Conservation (phyloP, 1,140 invertebrate species). For the Papilio glaucus region DNA sequence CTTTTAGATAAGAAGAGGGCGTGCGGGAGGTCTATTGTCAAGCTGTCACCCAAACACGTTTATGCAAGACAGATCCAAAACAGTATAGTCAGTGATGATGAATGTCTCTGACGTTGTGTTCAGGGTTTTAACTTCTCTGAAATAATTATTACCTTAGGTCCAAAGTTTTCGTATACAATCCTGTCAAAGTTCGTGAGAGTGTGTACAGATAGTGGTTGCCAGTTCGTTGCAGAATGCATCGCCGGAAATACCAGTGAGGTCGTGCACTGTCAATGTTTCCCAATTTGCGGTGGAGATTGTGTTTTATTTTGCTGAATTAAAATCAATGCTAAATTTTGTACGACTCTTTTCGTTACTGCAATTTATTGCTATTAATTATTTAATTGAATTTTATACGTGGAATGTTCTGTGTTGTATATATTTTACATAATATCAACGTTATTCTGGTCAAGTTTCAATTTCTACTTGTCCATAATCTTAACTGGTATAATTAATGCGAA, state of each 20-base stretch:
- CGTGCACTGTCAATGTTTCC: not conserved
- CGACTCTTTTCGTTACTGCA: not conserved
- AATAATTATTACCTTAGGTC: not conserved
- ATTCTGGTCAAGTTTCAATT: too few species aligned
- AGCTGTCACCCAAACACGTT: too few species aligned
- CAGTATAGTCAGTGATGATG: too few species aligned
- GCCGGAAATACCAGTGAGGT: slow-evolving; percentile 10
- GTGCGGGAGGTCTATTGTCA: too few species aligned
- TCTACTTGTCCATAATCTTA: too few species aligned
- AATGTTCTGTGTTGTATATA: not conserved
- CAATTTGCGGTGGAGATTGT: not conserved
- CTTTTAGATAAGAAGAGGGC: not conserved
- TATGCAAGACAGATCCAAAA: too few species aligned
- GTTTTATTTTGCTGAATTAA: not conserved
- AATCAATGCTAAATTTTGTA: not conserved
- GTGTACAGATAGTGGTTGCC: not conserved
- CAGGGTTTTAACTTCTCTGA: too few species aligned
- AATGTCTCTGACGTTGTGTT: too few species aligned
- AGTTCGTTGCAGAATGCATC: not conserved
- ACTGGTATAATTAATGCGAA: too few species aligned
- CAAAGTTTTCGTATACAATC: not conserved
- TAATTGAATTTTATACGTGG: not conserved
- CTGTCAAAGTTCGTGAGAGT: not conserved
- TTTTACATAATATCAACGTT: not conserved
- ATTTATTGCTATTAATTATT: too few species aligned